Base-by-base conservation (phyloP, 2,888 invertebrate genomes). In the Drosophila atripex region DNA sequence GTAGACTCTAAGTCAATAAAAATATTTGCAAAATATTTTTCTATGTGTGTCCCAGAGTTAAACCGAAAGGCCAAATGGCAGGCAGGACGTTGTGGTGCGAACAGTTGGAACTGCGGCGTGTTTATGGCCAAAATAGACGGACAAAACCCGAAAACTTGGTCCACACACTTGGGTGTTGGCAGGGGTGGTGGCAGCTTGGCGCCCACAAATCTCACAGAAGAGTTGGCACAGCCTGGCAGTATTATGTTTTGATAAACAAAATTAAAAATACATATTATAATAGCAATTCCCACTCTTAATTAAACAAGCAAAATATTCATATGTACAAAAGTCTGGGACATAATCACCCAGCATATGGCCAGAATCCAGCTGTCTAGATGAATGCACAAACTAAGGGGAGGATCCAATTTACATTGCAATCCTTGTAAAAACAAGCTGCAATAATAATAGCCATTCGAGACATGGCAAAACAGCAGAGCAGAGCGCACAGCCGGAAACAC, bases 391-490 rank as follows among this genome's bases (percentile, higher is more conserved):
- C 52, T 11, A 21, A 28, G 18, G 51, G 21, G 28, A 21, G 49
- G 43, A 47, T n/a, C 14, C 49, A 30, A 65, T 61, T 59, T 61
- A 57, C 65, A 45, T 53, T 57, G 59, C 49, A 71, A 54, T 69
- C 18, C 53, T 55, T 63, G 63, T 64, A 58, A 61, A 58, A 73
- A 63, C 63, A 68, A 63, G 52, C 43, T 41, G 59, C 50, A 52
- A 71, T 68, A 75, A 77, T 59, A 69, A 58, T 52, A 75, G 58
- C 56, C 73, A 53, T 49, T 43, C 35, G 39, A 45, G 46, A 23
- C 41, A 53, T 41, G 21, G 21, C 21, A 28, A 54, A 28, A 52
- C 30, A 28, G 11, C 43, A 43, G 21, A 30, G 38, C n/a, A 54
- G n/a, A 18, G 32, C 45, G 52, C n/a, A n/a, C 35, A 35, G 35